phyloP scores from a whole-genome alignment of 2,888 invertebrate genomes.

The Malthinus flaveolus region DNA sequence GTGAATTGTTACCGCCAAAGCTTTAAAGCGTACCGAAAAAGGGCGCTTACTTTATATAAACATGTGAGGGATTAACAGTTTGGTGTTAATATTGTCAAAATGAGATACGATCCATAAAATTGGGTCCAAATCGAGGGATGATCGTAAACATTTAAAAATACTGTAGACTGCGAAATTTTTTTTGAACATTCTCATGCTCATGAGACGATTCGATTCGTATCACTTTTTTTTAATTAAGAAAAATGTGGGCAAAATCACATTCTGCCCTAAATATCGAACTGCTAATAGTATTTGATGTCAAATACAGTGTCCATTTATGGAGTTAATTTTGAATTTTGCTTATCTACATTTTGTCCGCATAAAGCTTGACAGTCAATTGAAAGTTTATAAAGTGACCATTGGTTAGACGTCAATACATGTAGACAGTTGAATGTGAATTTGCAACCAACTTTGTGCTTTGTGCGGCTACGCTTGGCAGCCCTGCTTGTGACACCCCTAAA shows the following conservation, averaged over 20 bases:
- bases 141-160: conserved; percentile 36
- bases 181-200: too few species aligned
- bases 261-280: neutral
- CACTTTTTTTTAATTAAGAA: neutral
- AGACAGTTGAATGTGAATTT: conserved; percentile 50
- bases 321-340: conserved; percentile 32
- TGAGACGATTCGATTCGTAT: neutral
- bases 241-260: neutral
- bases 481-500: conserved; percentile 48
- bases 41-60: conserved; percentile 22
- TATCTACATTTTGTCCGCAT: conserved; percentile 35
- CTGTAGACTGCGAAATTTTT: neutral
- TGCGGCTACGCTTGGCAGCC: conserved; percentile 43
- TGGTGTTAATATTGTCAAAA: conserved; percentile 33
- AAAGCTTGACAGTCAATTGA: conserved; percentile 50
- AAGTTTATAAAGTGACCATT: conserved; percentile 53
- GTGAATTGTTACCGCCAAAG: conserved; percentile 8
- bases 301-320: conserved; percentile 21
- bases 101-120: conserved; percentile 29
- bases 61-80: conserved; percentile 35
- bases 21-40: conserved; percentile 1
- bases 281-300: conserved; percentile 26
- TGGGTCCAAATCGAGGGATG: conserved; percentile 25
- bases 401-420: conserved; percentile 44
- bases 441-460: conserved; percentile 49